A percentile compares a stretch with the other conserved stretches of the same genome.
These are phyloP conservation scores for Megatriorchis doriae DNA, from an alignment of 2,113 vertebrate species.

Conservation along the genomic window DNA sequence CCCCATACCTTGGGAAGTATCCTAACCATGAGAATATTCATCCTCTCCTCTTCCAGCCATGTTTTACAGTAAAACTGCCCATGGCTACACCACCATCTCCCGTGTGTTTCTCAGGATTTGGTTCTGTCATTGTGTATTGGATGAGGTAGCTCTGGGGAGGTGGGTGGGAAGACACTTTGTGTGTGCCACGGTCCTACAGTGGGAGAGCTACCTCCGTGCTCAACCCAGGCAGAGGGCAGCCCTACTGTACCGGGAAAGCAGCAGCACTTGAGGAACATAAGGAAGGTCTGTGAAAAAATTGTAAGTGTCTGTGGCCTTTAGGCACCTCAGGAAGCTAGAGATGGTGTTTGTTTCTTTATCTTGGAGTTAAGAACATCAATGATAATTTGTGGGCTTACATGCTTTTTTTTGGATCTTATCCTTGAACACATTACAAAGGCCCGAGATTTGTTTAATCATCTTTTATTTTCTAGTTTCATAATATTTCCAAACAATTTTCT, in stretches of 20 bases:
- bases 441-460: background rate
- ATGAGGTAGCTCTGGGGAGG: background rate
- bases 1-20: background rate
- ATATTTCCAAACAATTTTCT: slow-evolving; percentile 44
- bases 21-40: background rate
- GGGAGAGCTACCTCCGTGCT: background rate
- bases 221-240: background rate
- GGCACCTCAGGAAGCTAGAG: background rate
- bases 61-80: background rate
- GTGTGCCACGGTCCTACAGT: background rate
- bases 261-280: background rate
- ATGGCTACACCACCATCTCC: background rate
- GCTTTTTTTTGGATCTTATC: background rate
- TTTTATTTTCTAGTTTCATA: slow-evolving; percentile 39
- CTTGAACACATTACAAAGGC: slow-evolving; percentile 22
- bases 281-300: background rate
- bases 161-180: background rate
- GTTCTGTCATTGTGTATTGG: background rate
- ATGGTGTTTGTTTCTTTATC: background rate
- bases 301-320: background rate
- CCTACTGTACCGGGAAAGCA: background rate
- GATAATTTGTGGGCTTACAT: background rate
- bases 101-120: background rate
- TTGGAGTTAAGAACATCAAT: background rate
- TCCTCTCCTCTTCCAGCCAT: background rate